Base-by-base conservation (phyloP, 2,113 vertebrate species). In the Aythya baeri region DNA sequence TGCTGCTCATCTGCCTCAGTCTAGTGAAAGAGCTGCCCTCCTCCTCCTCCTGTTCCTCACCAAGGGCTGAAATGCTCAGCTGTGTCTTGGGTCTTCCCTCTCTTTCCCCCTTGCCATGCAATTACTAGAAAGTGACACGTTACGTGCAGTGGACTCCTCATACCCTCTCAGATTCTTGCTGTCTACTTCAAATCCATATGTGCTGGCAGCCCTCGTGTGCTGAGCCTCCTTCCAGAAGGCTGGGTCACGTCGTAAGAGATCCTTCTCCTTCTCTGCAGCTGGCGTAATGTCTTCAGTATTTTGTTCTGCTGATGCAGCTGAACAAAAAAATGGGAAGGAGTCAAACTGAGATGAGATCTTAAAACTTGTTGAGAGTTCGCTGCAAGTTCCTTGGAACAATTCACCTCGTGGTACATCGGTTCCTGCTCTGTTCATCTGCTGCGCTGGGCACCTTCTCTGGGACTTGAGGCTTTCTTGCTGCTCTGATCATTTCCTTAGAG, bases 361-460 rank as follows among this genome's bases (percentile, higher is more conserved):
- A 13, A 44, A 7, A 70, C 57, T 29, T 41, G 43, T 68, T 52
- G 13, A 9, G 3, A 71, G 23, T n/a, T 74, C 29, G 46, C 25
- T 46, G 8, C 13, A 20, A 9, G 26, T 38, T 31, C 84, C 32
- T 14, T 72, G 75, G 63, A 52, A 89, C 55, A 63, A 8, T 6
- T 13, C 20, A 16, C 36, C 4, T 1, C 1, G 8, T 17, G 5
- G 36, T 3, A 21, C 44, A 34, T 41, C 7, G 18, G 17, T 17
- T 83, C 27, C 46, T 75, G 0, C 26, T 21, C 29, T 6, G 14
- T 38, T 21, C 18, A 3, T 27, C 18, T 68, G 31, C 32, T 50
- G 12, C 65, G 44, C 44, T 5, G 3, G 58, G 27, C 41, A 25
- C 86, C 80, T 73, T 87, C 11, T 36, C 55, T 57, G 9, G 70